These are phyloP conservation scores for Stercorarius parasiticus DNA, from an alignment of 2,113 vertebrate species.

Conservation along the genomic window DNA sequence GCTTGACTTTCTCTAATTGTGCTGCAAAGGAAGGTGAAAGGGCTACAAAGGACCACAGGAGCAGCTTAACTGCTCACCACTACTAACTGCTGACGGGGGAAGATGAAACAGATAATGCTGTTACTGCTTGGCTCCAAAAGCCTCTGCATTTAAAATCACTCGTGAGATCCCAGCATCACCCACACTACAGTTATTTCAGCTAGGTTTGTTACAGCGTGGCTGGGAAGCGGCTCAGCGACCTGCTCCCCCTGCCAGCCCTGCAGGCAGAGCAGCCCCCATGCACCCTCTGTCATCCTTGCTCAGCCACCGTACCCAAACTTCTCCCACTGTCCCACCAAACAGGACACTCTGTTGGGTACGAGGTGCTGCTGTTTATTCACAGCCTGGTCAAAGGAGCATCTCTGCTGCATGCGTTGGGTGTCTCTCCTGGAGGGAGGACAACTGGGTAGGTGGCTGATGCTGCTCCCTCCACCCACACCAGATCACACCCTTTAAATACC, in stretches of 20 bases:
- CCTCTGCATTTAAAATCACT: neutral
- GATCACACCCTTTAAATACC: neutral
- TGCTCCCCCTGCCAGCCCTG: neutral
- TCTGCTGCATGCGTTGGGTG: rapidly evolving
- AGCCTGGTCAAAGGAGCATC: neutral
- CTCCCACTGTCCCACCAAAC: neutral
- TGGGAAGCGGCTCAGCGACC: neutral
- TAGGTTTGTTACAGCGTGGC: neutral
- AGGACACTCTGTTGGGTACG: neutral
- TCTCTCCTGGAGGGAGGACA: neutral
- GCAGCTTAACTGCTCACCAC: neutral
- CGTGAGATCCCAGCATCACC: neutral
- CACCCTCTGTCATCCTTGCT: rapidly evolving
- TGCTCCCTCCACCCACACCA: neutral
- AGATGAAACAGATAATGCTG: neutral
- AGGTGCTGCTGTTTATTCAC: neutral
- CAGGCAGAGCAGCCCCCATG: neutral
- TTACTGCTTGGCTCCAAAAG: neutral
- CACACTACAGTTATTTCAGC: neutral
- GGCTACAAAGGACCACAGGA: neutral
- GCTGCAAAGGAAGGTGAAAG: neutral
- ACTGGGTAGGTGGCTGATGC: neutral
- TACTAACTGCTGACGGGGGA: neutral
- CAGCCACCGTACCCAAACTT: neutral
- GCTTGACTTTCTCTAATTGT: neutral